Evolutionary conservation across 2,113 vertebrate genomes (phyloP).

Genomic region (Grammomys dolichurus): DNA sequence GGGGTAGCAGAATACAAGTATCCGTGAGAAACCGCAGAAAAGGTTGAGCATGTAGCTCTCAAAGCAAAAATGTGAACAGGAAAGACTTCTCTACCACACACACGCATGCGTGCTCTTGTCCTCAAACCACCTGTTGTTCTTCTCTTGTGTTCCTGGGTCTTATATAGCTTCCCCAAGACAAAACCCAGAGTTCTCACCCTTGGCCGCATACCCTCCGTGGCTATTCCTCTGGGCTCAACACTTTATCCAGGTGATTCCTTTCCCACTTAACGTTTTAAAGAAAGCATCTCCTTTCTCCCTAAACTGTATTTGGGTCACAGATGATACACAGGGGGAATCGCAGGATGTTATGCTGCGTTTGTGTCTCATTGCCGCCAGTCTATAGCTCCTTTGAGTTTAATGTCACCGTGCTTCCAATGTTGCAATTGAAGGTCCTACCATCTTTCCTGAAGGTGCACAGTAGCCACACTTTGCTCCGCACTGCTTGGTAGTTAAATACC

Average conservation of each 20-base stretch:
- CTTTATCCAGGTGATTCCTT: background rate
- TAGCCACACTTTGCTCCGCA: background rate
- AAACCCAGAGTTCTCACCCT: background rate
- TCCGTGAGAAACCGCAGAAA: background rate
- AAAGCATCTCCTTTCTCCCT: background rate
- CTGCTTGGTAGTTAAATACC: no score
- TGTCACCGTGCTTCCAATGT: background rate
- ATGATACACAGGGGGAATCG: rapidly evolving
- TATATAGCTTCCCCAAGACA: background rate
- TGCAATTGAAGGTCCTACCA: background rate
- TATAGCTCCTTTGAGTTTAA: background rate
- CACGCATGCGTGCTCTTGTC: background rate
- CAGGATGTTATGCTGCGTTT: rapidly evolving
- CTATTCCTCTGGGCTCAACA: background rate
- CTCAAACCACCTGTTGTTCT: background rate
- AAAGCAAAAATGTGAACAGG: background rate
- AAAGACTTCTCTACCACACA: background rate
- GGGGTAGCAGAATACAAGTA: conserved; percentile 83
- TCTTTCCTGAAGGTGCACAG: background rate
- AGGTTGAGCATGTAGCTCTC: rapidly evolving
- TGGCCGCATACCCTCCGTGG: background rate
- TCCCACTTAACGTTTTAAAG: background rate
- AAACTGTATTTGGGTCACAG: background rate
- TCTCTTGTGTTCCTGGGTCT: background rate
- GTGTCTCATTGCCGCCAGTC: background rate